Evolutionary conservation across 1,140 invertebrate genomes (phyloP), one percentile per base, ranked within the genome.

Genomic region (Solenopsis invicta): DNA sequence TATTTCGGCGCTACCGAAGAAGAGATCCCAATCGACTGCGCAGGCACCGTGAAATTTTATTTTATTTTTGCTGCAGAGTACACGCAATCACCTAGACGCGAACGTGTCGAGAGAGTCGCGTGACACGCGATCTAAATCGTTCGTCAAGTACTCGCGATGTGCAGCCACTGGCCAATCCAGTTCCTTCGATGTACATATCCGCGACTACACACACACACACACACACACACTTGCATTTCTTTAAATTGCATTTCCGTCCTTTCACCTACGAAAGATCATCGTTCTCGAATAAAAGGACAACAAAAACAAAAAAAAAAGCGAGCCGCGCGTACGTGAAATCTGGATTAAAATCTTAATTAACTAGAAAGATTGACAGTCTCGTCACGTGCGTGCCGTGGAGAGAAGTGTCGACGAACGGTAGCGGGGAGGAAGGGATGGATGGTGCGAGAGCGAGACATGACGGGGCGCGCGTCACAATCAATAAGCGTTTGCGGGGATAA

Each of bases 401-500:
- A 82, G 41, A 66, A 82, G 37, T 75, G 72, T 41, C 56, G 41
- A 34, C 52, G 37, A 67, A 16, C 10, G 34, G 61, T 5, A 29
- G 34, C 2, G 72, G 82, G 64, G 24, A 45, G 24, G 61, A 56
- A 78, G 78, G 52, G 37, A 61, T 54, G 67, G 41, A 71, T 29
- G 62, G 56, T 67, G 87, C 87, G 72, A 78, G 88, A 76, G 69
- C 64, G 71, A 80, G 89, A 91, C 82, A 71, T 71, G 56, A 87
- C 85, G 88, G 87, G 78, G 85, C 77, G 74, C 89, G 87, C 86
- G 90, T 90, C 90, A 89, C 91, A 92, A 92, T 92, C 91, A 92
- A 92, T 92, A 92, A 92, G 84, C 88, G 90, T 90, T 91, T 91
- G 90, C 85, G 81, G 90, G 88, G 76, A 90, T 88, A 89, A 87